These are phyloP conservation scores for Thereva unica DNA, from an alignment of 2,888 invertebrate genomes.

Conservation along the genomic window DNA sequence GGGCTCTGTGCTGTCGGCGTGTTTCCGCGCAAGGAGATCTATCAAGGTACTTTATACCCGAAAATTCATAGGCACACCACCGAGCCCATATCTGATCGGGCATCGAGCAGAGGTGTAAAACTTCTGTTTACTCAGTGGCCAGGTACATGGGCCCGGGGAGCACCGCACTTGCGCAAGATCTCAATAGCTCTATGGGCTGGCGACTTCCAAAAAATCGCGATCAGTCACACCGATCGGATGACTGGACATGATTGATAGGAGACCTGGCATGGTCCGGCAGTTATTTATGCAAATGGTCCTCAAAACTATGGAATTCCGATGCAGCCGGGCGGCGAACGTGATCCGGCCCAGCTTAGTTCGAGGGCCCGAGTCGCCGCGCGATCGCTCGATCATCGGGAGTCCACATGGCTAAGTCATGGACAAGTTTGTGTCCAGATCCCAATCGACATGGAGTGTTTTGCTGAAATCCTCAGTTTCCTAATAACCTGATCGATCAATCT, in stretches of 20 bases:
- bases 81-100: neutral
- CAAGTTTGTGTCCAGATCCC: slow-evolving; percentile 31
- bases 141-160: neutral
- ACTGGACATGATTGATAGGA: slow-evolving; percentile 41
- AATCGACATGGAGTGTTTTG: slow-evolving; percentile 39
- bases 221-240: slow-evolving; percentile 41
- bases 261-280: slow-evolving; percentile 39
- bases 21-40: neutral
- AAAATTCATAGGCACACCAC: neutral
- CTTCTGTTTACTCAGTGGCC: slow-evolving; percentile 19
- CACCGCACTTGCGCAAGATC: slow-evolving; percentile 38
- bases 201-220: slow-evolving; percentile 19
- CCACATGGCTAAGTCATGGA: slow-evolving; percentile 1
- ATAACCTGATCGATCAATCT: slow-evolving; percentile 41
- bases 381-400: slow-evolving; percentile 21
- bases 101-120: slow-evolving; percentile 13
- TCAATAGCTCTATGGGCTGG: slow-evolving; percentile 27
- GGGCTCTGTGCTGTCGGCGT: neutral
- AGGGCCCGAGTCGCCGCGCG: neutral
- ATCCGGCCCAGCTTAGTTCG: slow-evolving; percentile 19
- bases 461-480: slow-evolving; percentile 42
- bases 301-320: slow-evolving; percentile 21
- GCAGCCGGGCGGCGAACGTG: neutral
- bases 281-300: slow-evolving; percentile 41
- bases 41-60: neutral